Evolutionary conservation across 2,888 invertebrate genomes (phyloP), one percentile per base, ranked within the genome.

Genomic region (Conchocele bisecta): DNA sequence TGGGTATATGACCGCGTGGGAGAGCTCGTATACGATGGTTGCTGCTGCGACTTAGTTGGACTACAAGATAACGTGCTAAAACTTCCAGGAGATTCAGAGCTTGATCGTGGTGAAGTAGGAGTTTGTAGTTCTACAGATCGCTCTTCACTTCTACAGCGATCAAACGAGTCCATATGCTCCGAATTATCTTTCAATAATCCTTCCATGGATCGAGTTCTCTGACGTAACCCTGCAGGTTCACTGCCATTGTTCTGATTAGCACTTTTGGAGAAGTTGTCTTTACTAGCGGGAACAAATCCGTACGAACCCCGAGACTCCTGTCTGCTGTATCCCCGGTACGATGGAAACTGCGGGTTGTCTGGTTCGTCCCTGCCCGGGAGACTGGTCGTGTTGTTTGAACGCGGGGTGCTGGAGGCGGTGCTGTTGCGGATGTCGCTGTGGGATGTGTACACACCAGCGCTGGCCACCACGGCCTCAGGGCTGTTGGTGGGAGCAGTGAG

Each of bases 171-270:
- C n/a, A 33, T n/a, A 42, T 53, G 50, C 33, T 64, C 65, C 42
- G 57, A 46, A 39, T 68, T 57, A 22, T 44, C 63, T 31, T 64
- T 65, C 37, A 77, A 39, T 6, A 77, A 37, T 20, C 67, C 70
- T 29, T 77, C 77, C 24, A 74, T 69, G 41, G 77, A 77, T 33
- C 65, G 35, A 15, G 74, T 53, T 50, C 71, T 58, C 50, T 71
- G 50, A 48, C 65, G 63, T 35, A 75, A 15, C 13, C 31, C 42
- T 26, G 54, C 53, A 39, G 24, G 44, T n/a, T 46, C 15, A 35
- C 37, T 65, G 7, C 17, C 22, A 37, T 41, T 31, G 35, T 53
- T 71, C 71, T 71, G 64, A 28, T 75, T 71, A 37, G 68, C 61
- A 51, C n/a, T n/a, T n/a, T n/a, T n/a, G n/a, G 67, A 74, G 41